Base-by-base conservation (phyloP, 2,888 invertebrate genomes). In the Leuctra nigra region DNA sequence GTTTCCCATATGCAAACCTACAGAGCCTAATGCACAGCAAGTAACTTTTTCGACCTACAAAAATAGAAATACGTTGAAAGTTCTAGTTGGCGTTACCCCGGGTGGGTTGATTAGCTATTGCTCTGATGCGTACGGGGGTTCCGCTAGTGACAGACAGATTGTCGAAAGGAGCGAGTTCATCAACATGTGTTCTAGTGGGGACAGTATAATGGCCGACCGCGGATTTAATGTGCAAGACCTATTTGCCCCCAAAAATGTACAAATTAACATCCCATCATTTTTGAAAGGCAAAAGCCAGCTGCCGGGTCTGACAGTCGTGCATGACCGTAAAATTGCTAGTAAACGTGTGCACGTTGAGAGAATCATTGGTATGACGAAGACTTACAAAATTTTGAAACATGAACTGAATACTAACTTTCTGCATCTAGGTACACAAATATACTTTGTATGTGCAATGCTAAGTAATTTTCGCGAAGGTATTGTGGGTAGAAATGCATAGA, bases 181-280 rank as follows among this genome's bases (percentile, higher is more conserved):
- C 2, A 39, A 36, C 4, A 55, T 59, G 24, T 64, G 61, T 62
- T 47, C 62, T 22, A 44, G 48, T 33, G 61, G 61, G 14, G 64
- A 66, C 16, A 29, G 23, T 20, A 52, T 64, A n/a, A 64, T 63
- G 61, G 63, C 63, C 11, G 64, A 65, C 56, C 59, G 62, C 23
- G 63, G 64, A 9, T 63, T 65, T 14, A 44, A 35, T 24, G 53
- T 65, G 7, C 63, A 65, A 55, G 65, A 65, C 58, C 24, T 64
- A 2, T 60, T 63, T 29, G 62, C 61, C 2, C 50, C 61, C 20
- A 55, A 59, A 18, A 52, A 54, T 46, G 58, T 65, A 2, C 55
- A 53, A 55, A 46, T 64, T n/a, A 62, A 61, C 56, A 63, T 60
- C 23, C 62, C 61, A 38, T 56, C 54, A 16, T 53, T 57, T 48